A percentile compares a stretch with the other conserved stretches of the same genome.
Evolutionary conservation across 2,113 vertebrate genomes (phyloP).

Genomic region (Nothocercus julius): DNA sequence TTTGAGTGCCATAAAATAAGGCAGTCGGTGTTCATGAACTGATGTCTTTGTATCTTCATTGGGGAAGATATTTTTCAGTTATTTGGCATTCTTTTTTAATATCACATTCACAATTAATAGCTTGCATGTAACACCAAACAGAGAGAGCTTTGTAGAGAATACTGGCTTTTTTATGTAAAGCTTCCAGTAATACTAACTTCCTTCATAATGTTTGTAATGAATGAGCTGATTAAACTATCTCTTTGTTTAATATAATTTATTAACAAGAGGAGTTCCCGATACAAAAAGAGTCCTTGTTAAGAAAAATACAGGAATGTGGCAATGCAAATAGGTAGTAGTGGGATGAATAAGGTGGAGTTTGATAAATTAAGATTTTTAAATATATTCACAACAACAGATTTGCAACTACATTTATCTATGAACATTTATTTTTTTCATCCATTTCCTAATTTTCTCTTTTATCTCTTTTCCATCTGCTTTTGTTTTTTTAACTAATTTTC

Average conservation of each 20-base stretch:
- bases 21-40: background rate
- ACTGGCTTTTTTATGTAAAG: background rate
- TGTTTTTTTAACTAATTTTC: background rate
- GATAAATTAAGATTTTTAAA: background rate
- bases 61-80: background rate
- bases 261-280: background rate
- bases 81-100: background rate
- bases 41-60: background rate
- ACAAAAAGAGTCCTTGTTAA: background rate
- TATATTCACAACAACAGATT: background rate
- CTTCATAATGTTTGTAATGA: background rate
- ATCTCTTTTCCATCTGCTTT: background rate
- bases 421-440: background rate
- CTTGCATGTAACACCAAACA: background rate
- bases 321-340: background rate
- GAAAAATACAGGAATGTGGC: background rate
- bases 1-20: background rate
- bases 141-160: background rate
- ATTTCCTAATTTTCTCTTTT: background rate
- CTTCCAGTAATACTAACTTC: background rate
- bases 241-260: background rate
- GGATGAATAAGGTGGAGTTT: background rate
- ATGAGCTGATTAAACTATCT: background rate
- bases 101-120: background rate
- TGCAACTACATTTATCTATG: background rate